These are phyloP conservation scores for Hydraecia micacea DNA, from an alignment of 2,888 invertebrate species.

Conservation along the genomic window DNA sequence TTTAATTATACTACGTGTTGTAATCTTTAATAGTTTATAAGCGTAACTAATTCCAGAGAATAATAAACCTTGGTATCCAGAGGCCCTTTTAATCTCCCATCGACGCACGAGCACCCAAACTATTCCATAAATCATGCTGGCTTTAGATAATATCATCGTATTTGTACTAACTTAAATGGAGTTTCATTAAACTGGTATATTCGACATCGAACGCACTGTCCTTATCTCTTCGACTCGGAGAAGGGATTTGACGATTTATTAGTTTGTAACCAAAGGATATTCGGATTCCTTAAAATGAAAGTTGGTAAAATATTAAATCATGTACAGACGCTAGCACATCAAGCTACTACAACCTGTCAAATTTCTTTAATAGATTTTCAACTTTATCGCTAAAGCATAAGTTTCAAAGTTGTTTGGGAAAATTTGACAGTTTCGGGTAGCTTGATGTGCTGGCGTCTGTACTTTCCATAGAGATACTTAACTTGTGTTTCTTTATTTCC, in stretches of 20 bases:
- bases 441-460: no score
- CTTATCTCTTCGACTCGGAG: slow-evolving; percentile 16
- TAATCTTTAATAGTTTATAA: slow-evolving; percentile 60
- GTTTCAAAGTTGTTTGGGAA: no score
- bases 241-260: slow-evolving; percentile 26
- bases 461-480: neutral
- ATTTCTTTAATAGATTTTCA: no score
- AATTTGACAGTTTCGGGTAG: no score
- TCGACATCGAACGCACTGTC: slow-evolving; percentile 11
- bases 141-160: slow-evolving; percentile 55
- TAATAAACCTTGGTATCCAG: slow-evolving; percentile 38
- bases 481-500: slow-evolving; percentile 70
- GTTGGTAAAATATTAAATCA: neutral
- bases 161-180: slow-evolving; percentile 45
- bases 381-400: no score
- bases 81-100: slow-evolving; percentile 52
- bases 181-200: slow-evolving; percentile 42
- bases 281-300: slow-evolving; percentile 38
- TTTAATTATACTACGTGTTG: slow-evolving; percentile 53
- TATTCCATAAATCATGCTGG: slow-evolving; percentile 51
- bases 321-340: no score
- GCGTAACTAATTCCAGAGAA: slow-evolving; percentile 54
- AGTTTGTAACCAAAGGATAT: slow-evolving; percentile 6
- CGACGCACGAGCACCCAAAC: slow-evolving; percentile 31
- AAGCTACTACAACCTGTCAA: no score